phyloP scores from a whole-genome alignment of 2,888 invertebrate species.

The Leptopterna dolabrata region DNA sequence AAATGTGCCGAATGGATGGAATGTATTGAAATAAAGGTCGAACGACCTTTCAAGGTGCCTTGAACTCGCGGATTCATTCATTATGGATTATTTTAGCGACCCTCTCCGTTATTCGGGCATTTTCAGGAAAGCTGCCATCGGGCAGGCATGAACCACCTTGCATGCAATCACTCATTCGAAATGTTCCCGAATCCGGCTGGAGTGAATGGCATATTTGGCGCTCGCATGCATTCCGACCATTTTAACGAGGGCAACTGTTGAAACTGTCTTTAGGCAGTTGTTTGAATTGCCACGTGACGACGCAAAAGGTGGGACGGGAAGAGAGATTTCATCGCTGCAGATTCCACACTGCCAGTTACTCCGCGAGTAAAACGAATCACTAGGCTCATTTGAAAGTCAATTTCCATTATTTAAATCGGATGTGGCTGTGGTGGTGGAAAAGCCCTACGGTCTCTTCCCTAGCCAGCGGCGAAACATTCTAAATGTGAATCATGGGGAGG shows the following conservation, averaged over 20 bases:
- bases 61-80: not conserved
- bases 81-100: not conserved
- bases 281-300: slow-evolving; percentile 4
- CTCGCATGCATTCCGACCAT: not conserved
- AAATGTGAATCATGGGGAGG: not conserved
- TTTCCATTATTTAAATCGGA: slow-evolving; percentile 32
- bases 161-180: not conserved
- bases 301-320: not conserved
- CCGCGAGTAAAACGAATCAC: slow-evolving; percentile 21
- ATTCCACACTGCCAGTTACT: not conserved
- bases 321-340: slow-evolving; percentile 5
- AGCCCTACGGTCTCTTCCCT: not conserved
- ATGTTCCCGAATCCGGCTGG: not conserved
- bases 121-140: too few relatives aligned
- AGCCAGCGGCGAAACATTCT: not conserved
- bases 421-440: not conserved
- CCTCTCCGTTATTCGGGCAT: too few relatives aligned
- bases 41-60: not conserved
- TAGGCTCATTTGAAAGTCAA: slow-evolving; percentile 43
- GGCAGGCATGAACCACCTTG: too few relatives aligned
- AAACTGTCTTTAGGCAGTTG: slow-evolving; percentile 31
- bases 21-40: too few relatives aligned
- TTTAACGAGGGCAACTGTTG: not conserved
- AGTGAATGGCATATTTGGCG: not conserved
- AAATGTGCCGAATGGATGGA: too few relatives aligned